Base-by-base conservation (phyloP, 2,888 invertebrate species). In the Yponomeuta evonymella region DNA sequence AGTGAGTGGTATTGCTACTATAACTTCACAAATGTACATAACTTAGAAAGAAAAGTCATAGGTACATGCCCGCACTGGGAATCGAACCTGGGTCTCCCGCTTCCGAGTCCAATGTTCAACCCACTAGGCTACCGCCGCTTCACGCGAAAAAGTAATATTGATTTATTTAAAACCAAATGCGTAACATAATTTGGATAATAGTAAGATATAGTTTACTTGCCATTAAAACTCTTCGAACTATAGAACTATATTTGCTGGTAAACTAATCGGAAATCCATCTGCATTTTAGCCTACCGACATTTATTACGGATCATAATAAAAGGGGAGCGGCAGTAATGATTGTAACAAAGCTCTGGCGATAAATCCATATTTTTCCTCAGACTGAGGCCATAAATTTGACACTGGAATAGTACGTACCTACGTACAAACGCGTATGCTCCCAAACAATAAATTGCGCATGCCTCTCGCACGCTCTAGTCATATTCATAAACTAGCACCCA, bases 291-390 rank as follows among this genome's bases (percentile, higher is more conserved):
- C 51, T 15, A 58, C 51, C 51, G 51, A 58, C 51, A 58, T 58
- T 58, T 58, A 58, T 58, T 58, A 15, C 51, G 51, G 15, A 58
- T 12, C 51, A 58, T 58, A 58, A 58, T 58, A 58, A 58, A 58
- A 58, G 51, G 15, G 15, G 51, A 58, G 51, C 51, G 8, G 15
- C 5, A 58, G 15, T 58, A 58, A 58, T 58, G 12, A 58, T 58
- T 58, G 51, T 58, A 58, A 58, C 51, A 58, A 58, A 58, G 51
- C 51, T 78, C 71, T 73, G 72, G 79, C 82, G 81, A 85, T 87
- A 87, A 86, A 85, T 85, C 82, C 80, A 85, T 86, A 87, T 88
- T 87, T 87, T 88, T 86, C 85, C 84, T 83, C 74, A 79, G 83
- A 81, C 84, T 81, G 79, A 79, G 79, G 84, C 84, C 75, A 87